phyloP scores from a whole-genome alignment of 1,140 invertebrate genomes.

The Drosophila tristis region DNA sequence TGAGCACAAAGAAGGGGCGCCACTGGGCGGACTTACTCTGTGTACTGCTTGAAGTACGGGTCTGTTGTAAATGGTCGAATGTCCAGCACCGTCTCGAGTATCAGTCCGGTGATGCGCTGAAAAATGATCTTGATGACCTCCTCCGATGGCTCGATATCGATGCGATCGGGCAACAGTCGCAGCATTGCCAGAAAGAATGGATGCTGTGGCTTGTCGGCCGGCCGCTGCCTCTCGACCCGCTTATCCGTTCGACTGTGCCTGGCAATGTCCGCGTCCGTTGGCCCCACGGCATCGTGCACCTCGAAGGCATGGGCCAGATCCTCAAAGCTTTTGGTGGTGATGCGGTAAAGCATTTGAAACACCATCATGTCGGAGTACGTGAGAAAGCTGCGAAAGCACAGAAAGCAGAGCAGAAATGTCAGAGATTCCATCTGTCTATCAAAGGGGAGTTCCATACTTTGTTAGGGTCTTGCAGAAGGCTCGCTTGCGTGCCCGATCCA shows the following conservation, averaged over 20 bases:
- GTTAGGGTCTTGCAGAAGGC: slow-evolving; percentile 89
- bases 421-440: too few relatives aligned
- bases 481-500: slow-evolving; percentile 92
- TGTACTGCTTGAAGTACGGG: slow-evolving; percentile 71
- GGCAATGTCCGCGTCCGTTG: slow-evolving; percentile 50
- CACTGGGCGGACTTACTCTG: slow-evolving; percentile 44
- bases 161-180: slow-evolving; percentile 72
- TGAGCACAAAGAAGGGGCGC: background rate
- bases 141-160: slow-evolving; percentile 84
- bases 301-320: slow-evolving; percentile 58
- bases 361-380: slow-evolving; percentile 71
- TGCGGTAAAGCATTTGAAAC: slow-evolving; percentile 66
- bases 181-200: slow-evolving; percentile 78
- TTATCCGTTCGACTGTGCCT: slow-evolving; percentile 43
- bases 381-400: slow-evolving; percentile 49
- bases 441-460: slow-evolving; percentile 84
- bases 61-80: slow-evolving; percentile 74
- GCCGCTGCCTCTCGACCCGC: slow-evolving; percentile 55
- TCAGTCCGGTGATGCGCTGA: slow-evolving; percentile 79
- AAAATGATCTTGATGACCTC: slow-evolving; percentile 77
- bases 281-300: slow-evolving; percentile 60
- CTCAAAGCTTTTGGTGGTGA: slow-evolving; percentile 65
- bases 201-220: slow-evolving; percentile 59
- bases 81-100: slow-evolving; percentile 82
- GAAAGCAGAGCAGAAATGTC: too few relatives aligned